Conservation (phyloP, 2,888 invertebrate species). For the Drosophila formosana region DNA sequence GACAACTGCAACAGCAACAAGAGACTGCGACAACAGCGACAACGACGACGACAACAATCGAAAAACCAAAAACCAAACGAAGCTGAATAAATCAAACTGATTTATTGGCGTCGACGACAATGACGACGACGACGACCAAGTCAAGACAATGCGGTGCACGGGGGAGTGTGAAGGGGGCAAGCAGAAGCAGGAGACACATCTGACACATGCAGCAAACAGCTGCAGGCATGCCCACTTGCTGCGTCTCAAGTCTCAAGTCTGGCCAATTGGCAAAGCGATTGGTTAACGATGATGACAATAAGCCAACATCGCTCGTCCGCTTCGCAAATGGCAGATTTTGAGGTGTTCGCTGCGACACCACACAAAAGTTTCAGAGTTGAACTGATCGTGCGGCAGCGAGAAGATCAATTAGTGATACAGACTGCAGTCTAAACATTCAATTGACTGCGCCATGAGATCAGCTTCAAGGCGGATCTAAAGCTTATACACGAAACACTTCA, state of each 20-base stretch:
- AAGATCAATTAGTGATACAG: background rate
- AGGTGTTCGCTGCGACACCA: slow-evolving; percentile 46
- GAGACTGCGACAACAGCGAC: slow-evolving; percentile 34
- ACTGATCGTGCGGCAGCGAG: background rate
- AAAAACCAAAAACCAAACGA: slow-evolving; percentile 49
- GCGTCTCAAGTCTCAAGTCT: slow-evolving; percentile 18
- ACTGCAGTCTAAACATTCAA: background rate
- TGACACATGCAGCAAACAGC: slow-evolving; percentile 65
- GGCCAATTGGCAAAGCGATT: slow-evolving; percentile 44
- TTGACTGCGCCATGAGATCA: background rate
- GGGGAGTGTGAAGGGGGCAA: background rate
- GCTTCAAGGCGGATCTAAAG: background rate
- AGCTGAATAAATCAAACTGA: slow-evolving; percentile 80
- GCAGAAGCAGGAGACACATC: slow-evolving; percentile 37
- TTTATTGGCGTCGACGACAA: slow-evolving; percentile 77
- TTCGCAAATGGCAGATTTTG: slow-evolving; percentile 30
- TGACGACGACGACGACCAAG: slow-evolving; percentile 61
- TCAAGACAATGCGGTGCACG: slow-evolving; percentile 46
- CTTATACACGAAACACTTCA: background rate
- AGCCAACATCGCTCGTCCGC: background rate
- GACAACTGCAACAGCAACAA: slow-evolving; percentile 37
- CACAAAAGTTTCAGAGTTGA: slow-evolving; percentile 9
- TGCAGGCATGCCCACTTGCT: slow-evolving; percentile 54
- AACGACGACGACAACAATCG: slow-evolving; percentile 60
- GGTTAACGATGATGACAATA: slow-evolving; percentile 29